Evolutionary conservation across 2,888 invertebrate species (phyloP).

Genomic region (Ectemnius lituratus): DNA sequence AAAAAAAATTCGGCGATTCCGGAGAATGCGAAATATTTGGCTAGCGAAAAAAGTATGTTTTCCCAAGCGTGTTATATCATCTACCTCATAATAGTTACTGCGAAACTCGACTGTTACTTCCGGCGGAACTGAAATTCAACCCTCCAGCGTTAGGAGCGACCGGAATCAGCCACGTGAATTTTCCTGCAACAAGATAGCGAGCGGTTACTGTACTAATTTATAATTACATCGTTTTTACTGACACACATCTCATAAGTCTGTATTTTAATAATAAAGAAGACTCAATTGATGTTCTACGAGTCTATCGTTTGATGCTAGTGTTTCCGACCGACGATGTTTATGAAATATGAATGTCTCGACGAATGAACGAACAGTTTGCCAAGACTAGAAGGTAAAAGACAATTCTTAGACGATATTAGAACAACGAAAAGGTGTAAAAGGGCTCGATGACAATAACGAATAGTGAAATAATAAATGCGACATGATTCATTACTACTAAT

Average conservation of each 20-base stretch:
- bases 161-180: slow-evolving; percentile 39
- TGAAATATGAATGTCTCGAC: slow-evolving; percentile 47
- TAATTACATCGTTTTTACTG: too few relatives aligned
- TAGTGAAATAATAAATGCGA: too few relatives aligned
- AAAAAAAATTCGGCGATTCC: too few relatives aligned
- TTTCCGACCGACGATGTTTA: slow-evolving; percentile 22
- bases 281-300: too few relatives aligned
- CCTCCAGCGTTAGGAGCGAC: slow-evolving; percentile 30
- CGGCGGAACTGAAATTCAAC: slow-evolving; percentile 59
- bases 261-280: too few relatives aligned
- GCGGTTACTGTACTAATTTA: too few relatives aligned
- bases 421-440: slow-evolving; percentile 21
- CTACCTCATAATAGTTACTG: slow-evolving; percentile 36
- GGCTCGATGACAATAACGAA: slow-evolving; percentile 35
- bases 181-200: slow-evolving; percentile 19
- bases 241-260: too few relatives aligned
- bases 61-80: slow-evolving; percentile 47
- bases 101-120: slow-evolving; percentile 45
- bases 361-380: slow-evolving; percentile 47
- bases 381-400: slow-evolving; percentile 49
- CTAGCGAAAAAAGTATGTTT: slow-evolving; percentile 5
- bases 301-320: too few relatives aligned
- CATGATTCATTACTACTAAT: too few relatives aligned
- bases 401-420: slow-evolving; percentile 28
- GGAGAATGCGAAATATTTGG: too few relatives aligned